These are phyloP conservation scores for Ceyx cyanopectus DNA, from an alignment of 2,113 vertebrate species.

Conservation along the genomic window DNA sequence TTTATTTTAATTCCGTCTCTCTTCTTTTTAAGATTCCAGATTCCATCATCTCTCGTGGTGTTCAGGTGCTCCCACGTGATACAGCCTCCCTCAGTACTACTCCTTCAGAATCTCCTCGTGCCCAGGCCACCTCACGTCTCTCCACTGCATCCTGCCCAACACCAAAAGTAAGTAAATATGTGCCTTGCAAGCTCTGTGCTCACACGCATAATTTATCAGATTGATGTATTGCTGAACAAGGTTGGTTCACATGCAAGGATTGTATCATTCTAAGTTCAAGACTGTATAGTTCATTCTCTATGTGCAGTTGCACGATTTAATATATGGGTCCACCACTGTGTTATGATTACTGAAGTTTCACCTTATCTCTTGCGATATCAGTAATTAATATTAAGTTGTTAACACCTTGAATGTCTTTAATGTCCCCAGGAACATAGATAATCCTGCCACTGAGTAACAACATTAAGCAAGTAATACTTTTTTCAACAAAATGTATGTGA, in stretches of 20 bases:
- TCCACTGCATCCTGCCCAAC: conserved; percentile 98
- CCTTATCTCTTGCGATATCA: conserved; percentile 11
- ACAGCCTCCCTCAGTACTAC: conserved; percentile 98
- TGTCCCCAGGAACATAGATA: conserved; percentile 37
- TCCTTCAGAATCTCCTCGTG: conserved; percentile 97
- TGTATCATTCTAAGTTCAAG: not conserved
- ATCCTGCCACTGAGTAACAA: conserved; percentile 54
- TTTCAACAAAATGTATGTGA: not conserved
- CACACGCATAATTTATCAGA: conserved; percentile 4
- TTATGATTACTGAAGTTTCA: conserved; percentile 20
- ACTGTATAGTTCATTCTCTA: conserved; percentile 8
- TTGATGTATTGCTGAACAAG: conserved; percentile 50
- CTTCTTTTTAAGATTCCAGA: conserved; percentile 91
- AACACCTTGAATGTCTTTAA: conserved; percentile 37
- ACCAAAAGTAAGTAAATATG: conserved; percentile 91
- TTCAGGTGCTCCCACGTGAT: conserved; percentile 98
- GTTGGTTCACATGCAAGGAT: conserved; percentile 66
- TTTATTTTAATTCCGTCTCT: conserved; percentile 16
- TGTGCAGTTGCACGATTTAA: conserved; percentile 31
- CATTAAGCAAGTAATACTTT: conserved; percentile 27
- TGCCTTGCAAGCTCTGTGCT: conserved; percentile 29
- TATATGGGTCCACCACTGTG: not conserved
- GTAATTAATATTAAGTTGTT: not conserved
- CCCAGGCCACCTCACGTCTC: conserved; percentile 97
- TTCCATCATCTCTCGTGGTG: conserved; percentile 97